Percentiles rank a stretch among this genome's conserved stretches.
Evolutionary conservation across 2,113 vertebrate genomes (phyloP).

Genomic region (Calidris pygmaea): DNA sequence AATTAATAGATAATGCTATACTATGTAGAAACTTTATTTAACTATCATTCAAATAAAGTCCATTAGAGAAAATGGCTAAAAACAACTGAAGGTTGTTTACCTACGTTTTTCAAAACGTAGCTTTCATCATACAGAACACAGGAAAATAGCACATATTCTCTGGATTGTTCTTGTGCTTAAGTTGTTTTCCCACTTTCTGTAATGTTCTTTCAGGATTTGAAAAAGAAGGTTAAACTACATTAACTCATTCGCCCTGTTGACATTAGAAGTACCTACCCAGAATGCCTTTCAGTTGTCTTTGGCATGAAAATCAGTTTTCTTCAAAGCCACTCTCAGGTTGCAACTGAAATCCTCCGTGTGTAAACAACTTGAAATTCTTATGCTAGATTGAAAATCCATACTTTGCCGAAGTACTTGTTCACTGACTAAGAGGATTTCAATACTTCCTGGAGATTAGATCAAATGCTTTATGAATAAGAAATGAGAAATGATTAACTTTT

Average conservation of each 20-base stretch:
- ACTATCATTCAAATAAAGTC: neutral
- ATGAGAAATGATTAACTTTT: neutral
- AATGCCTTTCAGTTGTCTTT: neutral
- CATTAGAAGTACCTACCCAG: neutral
- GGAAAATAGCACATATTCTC: neutral
- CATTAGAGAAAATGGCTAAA: neutral
- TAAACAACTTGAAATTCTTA: constrained; percentile 14
- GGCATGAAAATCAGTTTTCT: neutral
- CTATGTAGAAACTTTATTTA: neutral
- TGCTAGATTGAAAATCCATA: neutral
- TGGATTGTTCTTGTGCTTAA: neutral
- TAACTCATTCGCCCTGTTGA: neutral
- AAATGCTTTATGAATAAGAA: neutral
- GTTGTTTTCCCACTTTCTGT: neutral
- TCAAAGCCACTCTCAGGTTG: neutral
- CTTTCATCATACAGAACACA: neutral
- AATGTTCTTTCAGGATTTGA: neutral
- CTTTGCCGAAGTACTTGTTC: neutral
- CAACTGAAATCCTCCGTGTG: neutral
- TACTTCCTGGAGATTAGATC: neutral
- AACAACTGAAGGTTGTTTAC: neutral
- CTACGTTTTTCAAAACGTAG: neutral
- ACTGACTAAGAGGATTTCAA: neutral
- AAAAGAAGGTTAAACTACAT: neutral
- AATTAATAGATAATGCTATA: neutral